Percentiles rank a stretch among this genome's conserved stretches.
phyloP scores from a whole-genome alignment of 2,888 invertebrate species.

The Anticlea derivata region DNA sequence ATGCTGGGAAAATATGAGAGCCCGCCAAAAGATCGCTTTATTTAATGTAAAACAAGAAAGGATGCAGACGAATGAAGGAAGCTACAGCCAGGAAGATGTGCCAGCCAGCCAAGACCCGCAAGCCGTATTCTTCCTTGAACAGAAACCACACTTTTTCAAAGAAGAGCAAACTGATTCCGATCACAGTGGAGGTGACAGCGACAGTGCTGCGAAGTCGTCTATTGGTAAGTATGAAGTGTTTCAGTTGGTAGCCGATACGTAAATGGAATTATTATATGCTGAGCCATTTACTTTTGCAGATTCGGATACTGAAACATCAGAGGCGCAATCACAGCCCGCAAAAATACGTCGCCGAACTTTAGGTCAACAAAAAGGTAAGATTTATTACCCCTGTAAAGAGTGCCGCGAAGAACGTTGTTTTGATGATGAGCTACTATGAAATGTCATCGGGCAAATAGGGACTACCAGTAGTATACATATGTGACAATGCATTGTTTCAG shows the following conservation, averaged over 20 bases:
- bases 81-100: not conserved
- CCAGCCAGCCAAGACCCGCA: not conserved
- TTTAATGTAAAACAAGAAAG: not conserved
- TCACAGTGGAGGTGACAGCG: too few relatives aligned
- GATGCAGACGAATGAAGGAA: not conserved
- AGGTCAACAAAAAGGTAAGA: not conserved
- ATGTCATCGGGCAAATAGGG: too few relatives aligned
- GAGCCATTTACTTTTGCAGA: not conserved
- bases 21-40: not conserved
- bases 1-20: not conserved
- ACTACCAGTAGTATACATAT: not conserved
- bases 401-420: too few relatives aligned
- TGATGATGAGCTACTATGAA: too few relatives aligned
- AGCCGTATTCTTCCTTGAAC: too few relatives aligned
- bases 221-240: too few relatives aligned
- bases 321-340: not conserved
- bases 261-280: too few relatives aligned
- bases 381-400: too few relatives aligned
- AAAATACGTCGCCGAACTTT: not conserved
- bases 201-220: too few relatives aligned
- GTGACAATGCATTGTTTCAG: not conserved
- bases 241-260: too few relatives aligned
- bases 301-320: not conserved
- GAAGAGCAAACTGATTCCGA: too few relatives aligned
- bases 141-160: too few relatives aligned